These are phyloP conservation scores for Pangasius krempfi DNA, from an alignment of 2,797 vertebrate species.

Conservation along the genomic window DNA sequence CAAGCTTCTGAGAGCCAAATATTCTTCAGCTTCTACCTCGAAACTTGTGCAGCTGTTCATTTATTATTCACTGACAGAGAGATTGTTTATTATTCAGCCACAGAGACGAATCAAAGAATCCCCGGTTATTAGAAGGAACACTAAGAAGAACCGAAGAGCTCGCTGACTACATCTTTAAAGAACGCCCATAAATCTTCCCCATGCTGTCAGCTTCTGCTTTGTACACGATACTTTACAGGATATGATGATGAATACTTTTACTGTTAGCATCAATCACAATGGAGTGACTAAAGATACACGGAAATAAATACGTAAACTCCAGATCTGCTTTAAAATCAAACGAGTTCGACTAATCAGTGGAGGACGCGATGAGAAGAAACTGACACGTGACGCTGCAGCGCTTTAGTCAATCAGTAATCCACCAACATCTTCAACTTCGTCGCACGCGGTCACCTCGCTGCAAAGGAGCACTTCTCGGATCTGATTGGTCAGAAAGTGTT, in stretches of 20 bases:
- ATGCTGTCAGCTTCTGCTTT: background rate
- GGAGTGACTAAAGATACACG: background rate
- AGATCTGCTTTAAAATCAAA: background rate
- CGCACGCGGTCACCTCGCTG: background rate
- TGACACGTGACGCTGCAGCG: constrained; percentile 12
- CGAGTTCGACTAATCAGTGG: constrained; percentile 25
- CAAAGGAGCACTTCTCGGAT: background rate
- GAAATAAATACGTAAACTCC: background rate
- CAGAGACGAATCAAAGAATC: constrained; percentile 8
- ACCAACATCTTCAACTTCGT: constrained; percentile 2
- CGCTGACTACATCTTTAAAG: background rate
- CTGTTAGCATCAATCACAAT: background rate
- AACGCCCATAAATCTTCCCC: constrained; percentile 12
- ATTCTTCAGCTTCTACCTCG: background rate
- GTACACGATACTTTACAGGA: background rate
- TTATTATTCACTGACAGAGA: constrained; percentile 13
- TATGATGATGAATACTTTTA: constrained; percentile 13
- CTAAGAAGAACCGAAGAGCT: background rate
- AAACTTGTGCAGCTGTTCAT: background rate
- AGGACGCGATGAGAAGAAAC: constrained; percentile 1
- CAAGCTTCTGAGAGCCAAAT: background rate
- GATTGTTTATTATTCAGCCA: constrained; percentile 10
- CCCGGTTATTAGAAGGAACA: constrained; percentile 12
- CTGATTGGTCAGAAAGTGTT: background rate
- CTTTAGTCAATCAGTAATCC: constrained; percentile 23